Percentiles rank a stretch among this genome's conserved stretches.
phyloP scores from a whole-genome alignment of 2,797 vertebrate species.

The Podargus strigoides region DNA sequence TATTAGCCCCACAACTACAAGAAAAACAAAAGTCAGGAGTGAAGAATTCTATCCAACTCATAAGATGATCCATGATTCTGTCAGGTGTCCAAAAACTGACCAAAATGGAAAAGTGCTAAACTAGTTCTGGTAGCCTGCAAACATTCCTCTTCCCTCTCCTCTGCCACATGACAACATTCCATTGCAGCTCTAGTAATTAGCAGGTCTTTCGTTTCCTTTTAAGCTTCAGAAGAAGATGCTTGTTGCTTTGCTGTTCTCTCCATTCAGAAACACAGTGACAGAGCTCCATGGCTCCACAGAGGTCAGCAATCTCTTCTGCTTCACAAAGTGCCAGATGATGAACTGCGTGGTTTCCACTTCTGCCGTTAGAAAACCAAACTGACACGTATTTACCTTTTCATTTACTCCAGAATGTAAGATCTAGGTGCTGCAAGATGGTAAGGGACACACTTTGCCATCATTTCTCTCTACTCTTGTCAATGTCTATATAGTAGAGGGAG shows the following conservation, averaged over 20 bases:
- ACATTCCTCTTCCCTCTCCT: not conserved
- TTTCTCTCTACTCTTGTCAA: not conserved
- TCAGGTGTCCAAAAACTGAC: not conserved
- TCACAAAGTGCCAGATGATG: not conserved
- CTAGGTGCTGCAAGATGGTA: not conserved
- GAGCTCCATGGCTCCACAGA: not conserved
- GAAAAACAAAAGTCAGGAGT: not conserved
- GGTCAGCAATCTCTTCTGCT: not conserved
- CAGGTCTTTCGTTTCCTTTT: not conserved
- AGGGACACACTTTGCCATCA: not conserved
- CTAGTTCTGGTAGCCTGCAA: not conserved
- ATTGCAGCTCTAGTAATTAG: not conserved
- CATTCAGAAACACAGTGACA: not conserved
- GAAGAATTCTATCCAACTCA: not conserved
- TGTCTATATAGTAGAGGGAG: not conserved
- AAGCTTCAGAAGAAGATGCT: not conserved
- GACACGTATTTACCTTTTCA: not conserved
- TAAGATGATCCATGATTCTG: not conserved
- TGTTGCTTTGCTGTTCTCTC: not conserved
- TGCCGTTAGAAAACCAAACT: not conserved
- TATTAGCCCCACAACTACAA: not conserved
- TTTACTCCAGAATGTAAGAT: not conserved
- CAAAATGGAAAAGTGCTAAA: not conserved
- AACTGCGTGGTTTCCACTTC: not conserved
- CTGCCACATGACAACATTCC: not conserved